Conservation (phyloP, 2,888 invertebrate species). For the Mesorhabditis spiculigera region DNA sequence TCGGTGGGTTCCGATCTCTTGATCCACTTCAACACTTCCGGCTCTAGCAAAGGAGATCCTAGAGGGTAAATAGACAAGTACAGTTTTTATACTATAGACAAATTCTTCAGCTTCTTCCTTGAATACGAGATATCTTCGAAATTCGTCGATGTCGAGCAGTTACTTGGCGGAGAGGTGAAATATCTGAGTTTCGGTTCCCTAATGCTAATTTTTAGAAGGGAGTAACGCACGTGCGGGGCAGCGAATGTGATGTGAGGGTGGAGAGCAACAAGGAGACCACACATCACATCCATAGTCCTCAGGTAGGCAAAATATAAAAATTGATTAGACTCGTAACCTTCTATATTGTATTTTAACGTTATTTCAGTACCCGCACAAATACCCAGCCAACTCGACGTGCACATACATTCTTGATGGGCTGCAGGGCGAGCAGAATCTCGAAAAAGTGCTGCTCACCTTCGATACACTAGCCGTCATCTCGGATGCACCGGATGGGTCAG, state of each 20-base stretch:
- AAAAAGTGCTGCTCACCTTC: slow-evolving; percentile 51
- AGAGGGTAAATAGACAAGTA: slow-evolving; percentile 75
- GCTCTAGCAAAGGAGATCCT: slow-evolving; percentile 75
- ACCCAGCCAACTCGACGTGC: slow-evolving; percentile 62
- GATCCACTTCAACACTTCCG: slow-evolving; percentile 58
- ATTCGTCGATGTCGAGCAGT: slow-evolving; percentile 92
- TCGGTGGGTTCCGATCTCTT: slow-evolving; percentile 47
- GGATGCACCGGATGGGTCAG: slow-evolving; percentile 6
- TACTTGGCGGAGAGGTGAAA: slow-evolving; percentile 36
- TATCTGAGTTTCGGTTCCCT: background rate
- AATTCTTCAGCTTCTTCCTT: slow-evolving; percentile 64
- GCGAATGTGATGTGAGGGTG: slow-evolving; percentile 76
- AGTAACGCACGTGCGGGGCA: slow-evolving; percentile 48
- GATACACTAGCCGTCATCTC: slow-evolving; percentile 43
- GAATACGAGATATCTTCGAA: slow-evolving; percentile 97
- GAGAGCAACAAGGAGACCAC: slow-evolving; percentile 59
- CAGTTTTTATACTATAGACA: background rate
- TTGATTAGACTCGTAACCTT: background rate
- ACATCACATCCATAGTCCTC: slow-evolving; percentile 62
- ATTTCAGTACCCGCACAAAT: slow-evolving; percentile 58
- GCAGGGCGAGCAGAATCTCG: slow-evolving; percentile 70
- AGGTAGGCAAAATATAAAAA: slow-evolving; percentile 28
- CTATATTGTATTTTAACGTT: background rate
- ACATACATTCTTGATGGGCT: slow-evolving; percentile 72
- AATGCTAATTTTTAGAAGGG: slow-evolving; percentile 17